Conservation (phyloP, 2,797 vertebrate species). For the Dermochelys coriacea region DNA sequence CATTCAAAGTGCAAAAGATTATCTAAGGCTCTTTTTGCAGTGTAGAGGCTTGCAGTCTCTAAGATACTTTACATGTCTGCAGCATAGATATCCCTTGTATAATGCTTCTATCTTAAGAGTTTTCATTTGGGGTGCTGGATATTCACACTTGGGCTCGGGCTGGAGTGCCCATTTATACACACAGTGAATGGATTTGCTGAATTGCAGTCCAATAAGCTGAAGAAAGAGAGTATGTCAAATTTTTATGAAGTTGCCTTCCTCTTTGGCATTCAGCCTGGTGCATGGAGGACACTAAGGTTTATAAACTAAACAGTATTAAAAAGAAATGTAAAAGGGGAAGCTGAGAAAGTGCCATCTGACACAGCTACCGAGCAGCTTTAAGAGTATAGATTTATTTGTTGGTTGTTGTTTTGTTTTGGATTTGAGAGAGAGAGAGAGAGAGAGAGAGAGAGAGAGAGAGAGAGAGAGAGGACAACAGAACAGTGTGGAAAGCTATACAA, state of each 20-base stretch:
- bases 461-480: neutral
- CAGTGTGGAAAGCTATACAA: neutral
- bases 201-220: neutral
- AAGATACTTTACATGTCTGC: rapidly evolving
- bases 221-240: neutral
- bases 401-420: neutral
- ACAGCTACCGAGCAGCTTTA: rapidly evolving
- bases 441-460: neutral
- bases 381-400: neutral
- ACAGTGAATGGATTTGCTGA: neutral
- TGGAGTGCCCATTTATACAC: neutral
- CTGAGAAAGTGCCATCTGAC: neutral
- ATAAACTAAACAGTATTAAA: neutral
- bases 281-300: neutral
- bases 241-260: neutral
- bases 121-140: neutral
- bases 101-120: rapidly evolving
- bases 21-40: neutral
- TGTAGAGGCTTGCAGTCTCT: neutral
- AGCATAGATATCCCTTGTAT: neutral
- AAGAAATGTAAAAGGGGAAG: neutral
- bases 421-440: neutral
- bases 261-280: slow-evolving; percentile 6
- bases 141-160: neutral
- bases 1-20: neutral